Evolutionary conservation across 2,797 vertebrate species (phyloP), one percentile per base, ranked within the genome.

Genomic region (Urocyon cinereoargenteus): DNA sequence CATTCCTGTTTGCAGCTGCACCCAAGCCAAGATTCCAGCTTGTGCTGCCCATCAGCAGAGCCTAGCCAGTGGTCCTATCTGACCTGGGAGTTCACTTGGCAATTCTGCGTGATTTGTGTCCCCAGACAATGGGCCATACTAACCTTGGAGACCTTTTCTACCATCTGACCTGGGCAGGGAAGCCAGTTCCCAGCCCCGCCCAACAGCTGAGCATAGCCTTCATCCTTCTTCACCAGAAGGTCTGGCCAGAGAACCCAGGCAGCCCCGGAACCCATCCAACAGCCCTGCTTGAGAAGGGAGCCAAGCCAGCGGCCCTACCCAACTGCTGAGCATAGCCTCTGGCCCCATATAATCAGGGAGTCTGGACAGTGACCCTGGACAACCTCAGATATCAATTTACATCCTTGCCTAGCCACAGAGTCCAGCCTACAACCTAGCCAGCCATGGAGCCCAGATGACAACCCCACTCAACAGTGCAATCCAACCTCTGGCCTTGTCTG

Each of bases 161-260:
- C 57, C 68, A 62, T 18, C 57, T 21, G 1, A 57, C 55, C 36
- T 72, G 64, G n/a, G 19, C 55, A 72, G 85, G 14, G 77, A 94
- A 87, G 57, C 77, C 61, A 70, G 53, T 82, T 70, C 77, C 45
- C 77, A 88, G 45, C 85, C 45, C 24, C 0, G 1, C 85, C 64
- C 66, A 94, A 88, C 45, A 94, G 77, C 85, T 94, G 85, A 88
- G 19, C 85, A 55, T 31, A 19, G 64, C 34, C 45, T 72, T 19
- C 40, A 19, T 51, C 55, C 66, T 1, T 7, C 45, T n/a, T 10
- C n/a, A 53, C 64, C n/a, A 24, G 19, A 26, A 82, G 61, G n/a
- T 77, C 64, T 53, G 26, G 64, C 64, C 40, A n/a, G 26, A 82
- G 77, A 88, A 73, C 55, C 40, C 55, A 53, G 66, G 64, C 64